phyloP scores from a whole-genome alignment of 2,888 invertebrate genomes.

The Matsumyia berberina region DNA sequence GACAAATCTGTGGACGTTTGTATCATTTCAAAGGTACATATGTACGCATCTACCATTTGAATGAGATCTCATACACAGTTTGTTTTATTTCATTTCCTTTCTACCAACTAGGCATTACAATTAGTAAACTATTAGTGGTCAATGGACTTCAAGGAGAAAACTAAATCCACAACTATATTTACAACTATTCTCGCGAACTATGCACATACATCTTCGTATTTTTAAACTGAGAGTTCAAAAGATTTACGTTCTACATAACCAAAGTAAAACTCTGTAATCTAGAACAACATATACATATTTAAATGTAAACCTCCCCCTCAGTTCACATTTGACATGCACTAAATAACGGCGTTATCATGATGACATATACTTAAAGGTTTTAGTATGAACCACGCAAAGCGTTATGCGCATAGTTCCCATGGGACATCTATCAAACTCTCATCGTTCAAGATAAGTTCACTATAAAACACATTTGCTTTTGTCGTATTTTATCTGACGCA shows the following conservation, averaged over 20 bases:
- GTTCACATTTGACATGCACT: constrained; percentile 61
- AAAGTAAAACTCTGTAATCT: not conserved
- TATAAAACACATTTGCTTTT: constrained; percentile 57
- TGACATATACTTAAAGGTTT: constrained; percentile 61
- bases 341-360: constrained; percentile 66
- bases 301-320: constrained; percentile 33
- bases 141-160: no score
- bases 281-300: constrained; percentile 4
- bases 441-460: constrained; percentile 64
- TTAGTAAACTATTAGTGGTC: no score
- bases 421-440: constrained; percentile 72
- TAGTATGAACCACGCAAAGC: constrained; percentile 28
- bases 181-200: no score
- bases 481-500: constrained; percentile 45
- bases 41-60: no score
- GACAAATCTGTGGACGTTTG: no score
- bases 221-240: no score
- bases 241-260: not conserved
- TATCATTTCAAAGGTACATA: no score
- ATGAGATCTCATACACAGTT: no score
- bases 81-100: no score
- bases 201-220: no score
- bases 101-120: no score
- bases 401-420: constrained; percentile 32
- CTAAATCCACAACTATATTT: no score